These are phyloP conservation scores for Diplogasteroides magnus DNA, from an alignment of 1,140 invertebrate genomes.

Conservation along the genomic window DNA sequence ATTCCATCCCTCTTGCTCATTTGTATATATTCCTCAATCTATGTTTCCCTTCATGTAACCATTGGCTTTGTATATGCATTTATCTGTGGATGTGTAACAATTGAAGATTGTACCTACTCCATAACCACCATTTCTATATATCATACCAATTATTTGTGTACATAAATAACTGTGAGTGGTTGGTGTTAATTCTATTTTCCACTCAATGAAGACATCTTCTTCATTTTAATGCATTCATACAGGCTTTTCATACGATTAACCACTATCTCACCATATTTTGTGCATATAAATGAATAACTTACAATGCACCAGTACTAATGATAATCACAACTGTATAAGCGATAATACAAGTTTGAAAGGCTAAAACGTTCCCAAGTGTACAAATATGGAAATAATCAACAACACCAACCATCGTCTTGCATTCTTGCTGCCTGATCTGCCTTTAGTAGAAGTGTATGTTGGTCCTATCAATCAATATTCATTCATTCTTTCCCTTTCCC, in stretches of 20 bases:
- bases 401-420: conserved; percentile 39
- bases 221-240: conserved; percentile 1
- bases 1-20: too few species aligned
- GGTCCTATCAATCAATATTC: conserved; percentile 12
- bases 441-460: conserved; percentile 41
- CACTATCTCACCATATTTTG: not conserved
- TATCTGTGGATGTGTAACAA: too few species aligned
- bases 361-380: not conserved
- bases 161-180: too few species aligned
- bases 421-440: conserved; percentile 41
- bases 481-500: not conserved
- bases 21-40: too few species aligned
- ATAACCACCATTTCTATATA: too few species aligned
- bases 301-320: not conserved
- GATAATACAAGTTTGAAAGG: not conserved
- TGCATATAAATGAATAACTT: conserved; percentile 8
- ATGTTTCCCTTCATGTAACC: too few species aligned
- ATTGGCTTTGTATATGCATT: too few species aligned
- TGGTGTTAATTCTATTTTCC: conserved; percentile 7
- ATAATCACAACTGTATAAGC: not conserved
- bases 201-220: conserved; percentile 2
- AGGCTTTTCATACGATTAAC: not conserved
- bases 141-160: too few species aligned
- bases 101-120: too few species aligned
- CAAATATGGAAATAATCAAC: conserved; percentile 27